Evolutionary conservation across 2,113 vertebrate genomes (phyloP).

Genomic region (Rousettus leschenaultii): DNA sequence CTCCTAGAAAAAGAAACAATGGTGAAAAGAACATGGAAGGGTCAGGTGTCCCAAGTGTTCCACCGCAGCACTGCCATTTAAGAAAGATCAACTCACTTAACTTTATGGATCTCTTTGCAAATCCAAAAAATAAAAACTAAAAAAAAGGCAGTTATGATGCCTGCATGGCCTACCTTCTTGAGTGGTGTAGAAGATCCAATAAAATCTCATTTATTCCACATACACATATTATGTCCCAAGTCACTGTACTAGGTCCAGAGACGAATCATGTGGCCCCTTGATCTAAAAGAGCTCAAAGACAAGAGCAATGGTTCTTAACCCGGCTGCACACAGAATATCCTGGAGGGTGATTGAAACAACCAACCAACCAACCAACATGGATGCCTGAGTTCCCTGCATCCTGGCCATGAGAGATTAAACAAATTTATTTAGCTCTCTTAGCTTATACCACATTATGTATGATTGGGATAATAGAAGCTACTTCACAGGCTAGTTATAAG

Average conservation of each 20-base stretch:
- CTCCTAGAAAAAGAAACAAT: background rate
- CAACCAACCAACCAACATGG: too few relatives aligned
- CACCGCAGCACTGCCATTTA: background rate
- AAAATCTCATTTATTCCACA: background rate
- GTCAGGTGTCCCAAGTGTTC: too few relatives aligned
- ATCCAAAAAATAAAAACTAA: background rate
- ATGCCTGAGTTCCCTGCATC: background rate
- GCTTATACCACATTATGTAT: rapidly evolving
- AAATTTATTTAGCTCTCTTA: background rate
- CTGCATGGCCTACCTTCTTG: background rate
- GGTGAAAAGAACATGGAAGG: background rate
- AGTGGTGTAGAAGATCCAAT: background rate
- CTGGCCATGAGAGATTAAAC: background rate
- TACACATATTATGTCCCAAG: background rate
- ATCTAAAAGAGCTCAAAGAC: background rate
- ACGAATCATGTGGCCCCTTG: background rate
- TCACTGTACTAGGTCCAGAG: background rate
- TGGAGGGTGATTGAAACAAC: background rate
- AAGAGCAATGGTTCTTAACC: background rate
- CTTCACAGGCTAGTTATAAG: background rate
- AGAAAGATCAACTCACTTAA: background rate
- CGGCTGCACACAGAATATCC: background rate
- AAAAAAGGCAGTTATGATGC: background rate
- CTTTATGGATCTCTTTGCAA: background rate
- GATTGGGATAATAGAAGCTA: background rate